Evolutionary conservation across 2,113 vertebrate species (phyloP), one percentile per base, ranked within the genome.

Genomic region (Thomomys bottae): DNA sequence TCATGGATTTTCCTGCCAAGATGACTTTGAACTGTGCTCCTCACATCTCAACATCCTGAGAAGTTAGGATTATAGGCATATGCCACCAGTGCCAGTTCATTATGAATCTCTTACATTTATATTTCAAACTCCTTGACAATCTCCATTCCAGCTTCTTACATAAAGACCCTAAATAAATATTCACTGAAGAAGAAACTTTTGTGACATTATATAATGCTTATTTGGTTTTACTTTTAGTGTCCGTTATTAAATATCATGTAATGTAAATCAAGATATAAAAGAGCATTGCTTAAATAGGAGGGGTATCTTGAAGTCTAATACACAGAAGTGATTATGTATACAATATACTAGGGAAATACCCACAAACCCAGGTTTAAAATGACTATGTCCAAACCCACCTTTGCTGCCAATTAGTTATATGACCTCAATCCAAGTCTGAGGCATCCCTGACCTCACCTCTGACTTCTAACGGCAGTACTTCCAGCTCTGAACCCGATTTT

Each of bases 281-380:
- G 2, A 75, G 17, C 5, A 1, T 20, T 88, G 6, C 18, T 71
- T 89, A 45, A 75, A 34, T 36, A 90, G 28, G 20, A 95, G 14
- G 64, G 0, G 1, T 59, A 4, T 63, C n/a, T 92, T 81, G 70
- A 18, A 66, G 28, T 54, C 66, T 36, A 70, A 49, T 36, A 38
- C 17, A 38, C 18, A 54, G 72, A 93, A 93, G 61, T 92, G 88
- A 66, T 94, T 94, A 66, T 95, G 80, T 90, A 89, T 67, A 32
- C 2, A 61, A 24, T 54, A 30, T 66, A 88, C 1, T n/a, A 6
- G 23, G 24, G 28, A 63, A 49, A 80, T 40, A 76, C n/a, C 28
- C 73, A 34, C 45, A 15, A 63, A 32, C 38, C 32, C 34, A 23
- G 6, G 34, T 45, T 3, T 76, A 75, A 95, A 82, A 34, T 77